Conservation (phyloP, 2,113 vertebrate genomes). For the Rattus rattus region DNA sequence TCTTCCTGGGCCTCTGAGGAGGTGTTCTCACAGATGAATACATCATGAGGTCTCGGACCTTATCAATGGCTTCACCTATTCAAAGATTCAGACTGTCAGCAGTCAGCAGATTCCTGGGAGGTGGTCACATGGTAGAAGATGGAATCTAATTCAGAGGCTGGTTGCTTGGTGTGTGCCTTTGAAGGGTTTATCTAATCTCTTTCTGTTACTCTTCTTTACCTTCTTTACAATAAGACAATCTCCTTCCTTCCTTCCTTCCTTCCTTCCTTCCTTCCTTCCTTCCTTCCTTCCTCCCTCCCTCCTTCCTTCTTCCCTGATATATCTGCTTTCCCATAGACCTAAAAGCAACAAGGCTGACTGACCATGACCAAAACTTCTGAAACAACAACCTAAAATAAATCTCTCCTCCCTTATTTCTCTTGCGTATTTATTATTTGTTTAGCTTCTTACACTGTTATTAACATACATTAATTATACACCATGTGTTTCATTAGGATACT, state of each 20-base stretch:
- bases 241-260: not conserved
- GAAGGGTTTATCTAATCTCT: not conserved
- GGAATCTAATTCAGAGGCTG: not conserved
- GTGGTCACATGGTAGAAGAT: not conserved
- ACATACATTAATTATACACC: not conserved
- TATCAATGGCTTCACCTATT: not conserved
- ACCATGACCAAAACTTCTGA: not conserved
- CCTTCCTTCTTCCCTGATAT: no score
- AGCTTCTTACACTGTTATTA: not conserved
- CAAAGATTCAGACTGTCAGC: not conserved
- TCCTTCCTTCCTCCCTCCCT: no score
- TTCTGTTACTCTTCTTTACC: not conserved
- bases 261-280: no score
- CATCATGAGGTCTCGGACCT: not conserved
- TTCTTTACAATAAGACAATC: not conserved
- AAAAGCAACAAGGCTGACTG: not conserved
- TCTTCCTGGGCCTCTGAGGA: not conserved
- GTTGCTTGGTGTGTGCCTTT: not conserved
- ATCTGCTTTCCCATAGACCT: not conserved
- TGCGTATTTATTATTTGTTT: not conserved
- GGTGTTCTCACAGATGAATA: not conserved
- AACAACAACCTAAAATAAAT: not conserved
- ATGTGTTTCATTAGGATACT: not conserved
- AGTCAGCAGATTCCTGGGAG: not conserved
- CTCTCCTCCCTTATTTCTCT: not conserved